Percentiles rank a stretch among this genome's conserved stretches.
Evolutionary conservation across 2,888 invertebrate genomes (phyloP).

Genomic region (Oxycera nigricornis): DNA sequence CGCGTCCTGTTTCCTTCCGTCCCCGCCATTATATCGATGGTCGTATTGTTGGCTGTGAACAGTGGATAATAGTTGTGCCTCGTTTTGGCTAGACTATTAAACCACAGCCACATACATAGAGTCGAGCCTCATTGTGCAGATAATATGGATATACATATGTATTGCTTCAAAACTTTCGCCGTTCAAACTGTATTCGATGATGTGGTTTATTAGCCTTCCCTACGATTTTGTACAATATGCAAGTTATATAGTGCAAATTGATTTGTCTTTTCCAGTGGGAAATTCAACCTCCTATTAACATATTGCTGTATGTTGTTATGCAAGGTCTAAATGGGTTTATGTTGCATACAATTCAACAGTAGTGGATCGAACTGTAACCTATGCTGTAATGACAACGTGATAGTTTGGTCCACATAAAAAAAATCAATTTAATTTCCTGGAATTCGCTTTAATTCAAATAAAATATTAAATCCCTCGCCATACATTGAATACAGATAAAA

Average conservation of each 20-base stretch:
- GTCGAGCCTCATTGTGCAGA: constrained; percentile 16
- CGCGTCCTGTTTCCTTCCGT: background rate
- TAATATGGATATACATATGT: constrained; percentile 41
- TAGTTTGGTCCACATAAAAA: too few relatives aligned
- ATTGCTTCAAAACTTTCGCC: constrained; percentile 32
- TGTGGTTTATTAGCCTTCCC: too few relatives aligned
- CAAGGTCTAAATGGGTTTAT: too few relatives aligned
- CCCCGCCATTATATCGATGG: background rate
- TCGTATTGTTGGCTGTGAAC: background rate
- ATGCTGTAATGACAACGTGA: too few relatives aligned
- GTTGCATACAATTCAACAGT: too few relatives aligned
- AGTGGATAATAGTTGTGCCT: constrained; percentile 8
- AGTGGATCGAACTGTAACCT: too few relatives aligned
- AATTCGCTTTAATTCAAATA: background rate
- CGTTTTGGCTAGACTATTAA: constrained; percentile 33
- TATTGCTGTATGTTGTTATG: too few relatives aligned
- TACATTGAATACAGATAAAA: background rate
- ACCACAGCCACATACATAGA: constrained; percentile 16
- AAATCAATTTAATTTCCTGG: background rate
- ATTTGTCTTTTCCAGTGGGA: too few relatives aligned
- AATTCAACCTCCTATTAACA: too few relatives aligned
- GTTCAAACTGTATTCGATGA: constrained; percentile 22
- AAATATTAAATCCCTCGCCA: background rate
- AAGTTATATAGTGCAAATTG: too few relatives aligned
- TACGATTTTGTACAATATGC: too few relatives aligned